Evolutionary conservation across 2,797 vertebrate species (phyloP).

Genomic region (Pseudochirops cupreus): DNA sequence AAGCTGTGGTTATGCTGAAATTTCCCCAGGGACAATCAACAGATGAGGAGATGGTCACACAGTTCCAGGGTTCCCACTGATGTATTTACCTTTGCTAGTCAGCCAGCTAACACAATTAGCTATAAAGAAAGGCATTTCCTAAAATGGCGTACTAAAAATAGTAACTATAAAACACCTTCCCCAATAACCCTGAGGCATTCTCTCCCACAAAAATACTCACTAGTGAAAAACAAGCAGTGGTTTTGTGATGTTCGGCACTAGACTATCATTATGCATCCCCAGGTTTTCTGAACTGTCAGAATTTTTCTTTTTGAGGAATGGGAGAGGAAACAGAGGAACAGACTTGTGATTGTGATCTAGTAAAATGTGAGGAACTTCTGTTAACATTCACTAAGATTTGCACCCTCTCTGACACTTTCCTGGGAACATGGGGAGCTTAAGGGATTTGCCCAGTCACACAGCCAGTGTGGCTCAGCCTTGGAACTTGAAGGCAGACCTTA

Average conservation of each 20-base stretch:
- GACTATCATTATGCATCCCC: not conserved
- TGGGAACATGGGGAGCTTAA: not conserved
- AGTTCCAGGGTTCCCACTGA: not conserved
- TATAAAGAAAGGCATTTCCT: not conserved
- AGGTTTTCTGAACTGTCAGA: not conserved
- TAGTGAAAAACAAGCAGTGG: not conserved
- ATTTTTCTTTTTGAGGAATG: not conserved
- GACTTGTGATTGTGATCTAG: not conserved
- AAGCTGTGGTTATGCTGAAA: not conserved
- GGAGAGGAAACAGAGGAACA: not conserved
- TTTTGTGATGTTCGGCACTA: not conserved
- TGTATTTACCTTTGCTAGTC: not conserved
- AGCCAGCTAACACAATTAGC: not conserved
- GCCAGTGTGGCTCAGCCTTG: not conserved
- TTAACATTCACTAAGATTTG: not conserved
- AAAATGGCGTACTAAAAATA: not conserved
- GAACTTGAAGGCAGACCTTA: not conserved
- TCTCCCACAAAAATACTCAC: not conserved
- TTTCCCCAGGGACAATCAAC: not conserved
- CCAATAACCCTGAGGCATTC: not conserved
- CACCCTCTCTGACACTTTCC: not conserved
- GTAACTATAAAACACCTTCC: not conserved
- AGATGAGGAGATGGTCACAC: not conserved
- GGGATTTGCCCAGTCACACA: not conserved
- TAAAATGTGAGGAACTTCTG: not conserved